These are phyloP conservation scores for Acanthurus lineatus DNA, from an alignment of 2,797 vertebrate species.

Conservation along the genomic window DNA sequence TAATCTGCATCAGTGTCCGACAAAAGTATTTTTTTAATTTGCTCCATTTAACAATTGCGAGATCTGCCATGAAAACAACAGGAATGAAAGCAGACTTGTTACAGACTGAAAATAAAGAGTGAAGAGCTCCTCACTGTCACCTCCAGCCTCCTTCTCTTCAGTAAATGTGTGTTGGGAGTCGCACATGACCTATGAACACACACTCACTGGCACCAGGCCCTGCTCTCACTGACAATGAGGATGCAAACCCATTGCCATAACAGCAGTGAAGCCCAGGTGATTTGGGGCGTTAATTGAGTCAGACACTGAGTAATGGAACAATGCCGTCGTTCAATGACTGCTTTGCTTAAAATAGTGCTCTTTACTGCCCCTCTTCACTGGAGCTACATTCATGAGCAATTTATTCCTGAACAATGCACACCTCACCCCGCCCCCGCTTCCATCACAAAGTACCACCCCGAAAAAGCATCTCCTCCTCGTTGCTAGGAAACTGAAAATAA, in stretches of 20 bases:
- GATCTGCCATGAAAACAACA: background rate
- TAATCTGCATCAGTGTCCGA: too few relatives aligned
- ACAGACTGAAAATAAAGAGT: background rate
- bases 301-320: conserved; percentile 35
- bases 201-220: background rate
- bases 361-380: background rate
- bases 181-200: background rate
- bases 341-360: conserved; percentile 35
- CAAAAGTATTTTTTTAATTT: background rate
- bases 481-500: conserved; percentile 85
- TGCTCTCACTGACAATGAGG: conserved; percentile 25
- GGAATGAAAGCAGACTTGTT: background rate
- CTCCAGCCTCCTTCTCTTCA: conserved; percentile 18
- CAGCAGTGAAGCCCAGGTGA: conserved; percentile 38
- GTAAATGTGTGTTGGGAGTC: conserved; percentile 21
- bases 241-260: conserved; percentile 18
- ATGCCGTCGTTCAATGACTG: background rate
- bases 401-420: conserved; percentile 67
- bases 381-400: conserved; percentile 37
- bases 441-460: conserved; percentile 64
- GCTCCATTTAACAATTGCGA: background rate
- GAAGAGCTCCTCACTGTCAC: conserved; percentile 28
- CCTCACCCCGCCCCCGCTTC: conserved; percentile 63
- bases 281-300: conserved; percentile 14
- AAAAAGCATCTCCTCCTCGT: conserved; percentile 74